These are phyloP conservation scores for Protula sp. DNA, from an alignment of 2,888 invertebrate genomes.

Conservation along the genomic window DNA sequence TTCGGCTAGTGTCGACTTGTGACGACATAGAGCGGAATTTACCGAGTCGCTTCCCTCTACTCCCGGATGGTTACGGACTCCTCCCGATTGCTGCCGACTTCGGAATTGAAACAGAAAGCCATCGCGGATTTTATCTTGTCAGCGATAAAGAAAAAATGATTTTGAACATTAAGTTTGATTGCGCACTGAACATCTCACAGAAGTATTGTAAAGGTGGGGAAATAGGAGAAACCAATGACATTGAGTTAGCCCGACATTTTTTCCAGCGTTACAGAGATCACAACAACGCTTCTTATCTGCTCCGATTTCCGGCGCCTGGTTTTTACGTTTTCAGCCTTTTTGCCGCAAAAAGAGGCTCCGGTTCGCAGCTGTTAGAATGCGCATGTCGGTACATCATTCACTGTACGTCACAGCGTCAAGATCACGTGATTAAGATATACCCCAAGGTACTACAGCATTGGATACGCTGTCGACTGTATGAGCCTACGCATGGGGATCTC, in stretches of 20 bases:
- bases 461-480: constrained; percentile 44
- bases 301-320: constrained; percentile 43
- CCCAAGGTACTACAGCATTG: constrained; percentile 45
- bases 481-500: constrained; percentile 45
- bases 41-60: constrained; percentile 12
- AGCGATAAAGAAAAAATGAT: constrained; percentile 34
- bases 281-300: constrained; percentile 36
- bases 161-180: constrained; percentile 36
- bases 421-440: constrained; percentile 24
- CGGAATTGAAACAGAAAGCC: constrained; percentile 16
- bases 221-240: neutral
- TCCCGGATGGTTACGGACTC: constrained; percentile 18
- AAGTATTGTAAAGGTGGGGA: neutral
- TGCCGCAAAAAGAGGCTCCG: constrained; percentile 28
- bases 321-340: constrained; percentile 47
- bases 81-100: constrained; percentile 9
- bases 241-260: neutral
- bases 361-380: constrained; percentile 34
- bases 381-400: constrained; percentile 45
- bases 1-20: constrained; percentile 4
- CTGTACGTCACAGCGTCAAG: constrained; percentile 40
- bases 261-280: constrained; percentile 40
- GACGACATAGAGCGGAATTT: neutral
- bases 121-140: constrained; percentile 14
- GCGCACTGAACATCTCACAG: constrained; percentile 41